Base-by-base conservation (phyloP, 2,113 vertebrate species). In the Elephantulus edwardii region DNA sequence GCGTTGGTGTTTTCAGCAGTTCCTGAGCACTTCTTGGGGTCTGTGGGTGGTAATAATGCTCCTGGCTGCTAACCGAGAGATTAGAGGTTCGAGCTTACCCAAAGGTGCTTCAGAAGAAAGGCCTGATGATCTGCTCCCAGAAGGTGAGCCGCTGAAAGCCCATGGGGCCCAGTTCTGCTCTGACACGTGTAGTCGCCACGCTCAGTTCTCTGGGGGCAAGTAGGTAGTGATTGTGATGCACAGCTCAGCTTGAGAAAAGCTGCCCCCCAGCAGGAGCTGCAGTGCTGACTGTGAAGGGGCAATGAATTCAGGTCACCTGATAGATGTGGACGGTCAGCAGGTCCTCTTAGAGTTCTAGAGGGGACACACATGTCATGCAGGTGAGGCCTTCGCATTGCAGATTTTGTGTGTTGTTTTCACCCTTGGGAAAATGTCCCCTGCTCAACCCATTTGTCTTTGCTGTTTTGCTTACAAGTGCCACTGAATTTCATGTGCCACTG, bases 221-320 rank as follows among this genome's bases (percentile, higher is more conserved):
- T 22, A 19, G 66, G n/a, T 54, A 54, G 52, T 40, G 40, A 33
- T 50, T 56, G 38, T 83, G 50, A 50, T 0, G 0, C 52, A 16
- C 0, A 8, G 88, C 26, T 13, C 4, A 10, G 54, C 52, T 6
- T 64, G 42, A 40, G 68, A 46, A 13, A 75, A 5, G 17, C 28
- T 3, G 10, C 16, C 84, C 44, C 12, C 2, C n/a, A 70, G 28
- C 60, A 20, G 17, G 38, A 2, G 0, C 30, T 35, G 28, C 20
- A 17, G 11, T 1, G 2, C 2, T 33, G 54, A 1, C 22, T 5
- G 42, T 1, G 50, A 5, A 46, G 68, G 4, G n/a, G 44, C 20
- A 20, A 30, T 35, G 24, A 10, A 44, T 9, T 2, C 6, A 38
- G 6, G 0, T 0, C 12, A 19, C 0, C 20, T 30, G 20, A 35